Percentiles rank a stretch among this genome's conserved stretches.
Conservation (phyloP, 2,888 invertebrate genomes). For the Tachina grossa region DNA sequence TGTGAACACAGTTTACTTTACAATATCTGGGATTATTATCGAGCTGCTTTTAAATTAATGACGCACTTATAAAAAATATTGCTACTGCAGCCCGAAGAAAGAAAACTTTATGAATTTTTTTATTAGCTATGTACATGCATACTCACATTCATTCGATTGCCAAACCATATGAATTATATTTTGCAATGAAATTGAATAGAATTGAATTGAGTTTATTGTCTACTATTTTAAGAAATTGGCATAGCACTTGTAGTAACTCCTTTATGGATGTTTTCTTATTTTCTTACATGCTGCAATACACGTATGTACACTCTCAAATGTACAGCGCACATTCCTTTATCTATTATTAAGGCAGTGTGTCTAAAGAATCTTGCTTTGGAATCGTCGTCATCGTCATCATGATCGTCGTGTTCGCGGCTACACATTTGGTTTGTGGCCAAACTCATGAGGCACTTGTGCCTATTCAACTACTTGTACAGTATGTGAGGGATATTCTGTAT, state of each 20-base stretch:
- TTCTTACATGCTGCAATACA: slow-evolving; percentile 1
- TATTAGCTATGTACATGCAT: background rate
- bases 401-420: slow-evolving; percentile 2
- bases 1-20: slow-evolving; percentile 6
- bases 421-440: slow-evolving; percentile 32
- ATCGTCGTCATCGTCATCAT: slow-evolving; percentile 10
- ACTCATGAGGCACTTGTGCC: background rate
- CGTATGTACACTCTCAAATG: background rate
- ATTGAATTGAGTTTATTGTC: slow-evolving; percentile 55
- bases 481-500: background rate
- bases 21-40: slow-evolving; percentile 13
- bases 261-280: slow-evolving; percentile 32
- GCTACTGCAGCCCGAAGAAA: slow-evolving; percentile 28
- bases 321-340: slow-evolving; percentile 7
- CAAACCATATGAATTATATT: slow-evolving; percentile 36
- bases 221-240: slow-evolving; percentile 39
- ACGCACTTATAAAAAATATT: slow-evolving; percentile 52
- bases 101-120: slow-evolving; percentile 16
- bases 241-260: slow-evolving; percentile 25
- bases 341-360: slow-evolving; percentile 37
- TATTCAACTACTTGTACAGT: background rate
- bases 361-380: background rate
- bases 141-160: background rate
- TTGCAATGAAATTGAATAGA: slow-evolving; percentile 44
- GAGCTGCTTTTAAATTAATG: slow-evolving; percentile 53